A percentile compares a stretch with the other conserved stretches of the same genome.
Conservation (phyloP, 2,797 vertebrate genomes). For the Anas capensis region DNA sequence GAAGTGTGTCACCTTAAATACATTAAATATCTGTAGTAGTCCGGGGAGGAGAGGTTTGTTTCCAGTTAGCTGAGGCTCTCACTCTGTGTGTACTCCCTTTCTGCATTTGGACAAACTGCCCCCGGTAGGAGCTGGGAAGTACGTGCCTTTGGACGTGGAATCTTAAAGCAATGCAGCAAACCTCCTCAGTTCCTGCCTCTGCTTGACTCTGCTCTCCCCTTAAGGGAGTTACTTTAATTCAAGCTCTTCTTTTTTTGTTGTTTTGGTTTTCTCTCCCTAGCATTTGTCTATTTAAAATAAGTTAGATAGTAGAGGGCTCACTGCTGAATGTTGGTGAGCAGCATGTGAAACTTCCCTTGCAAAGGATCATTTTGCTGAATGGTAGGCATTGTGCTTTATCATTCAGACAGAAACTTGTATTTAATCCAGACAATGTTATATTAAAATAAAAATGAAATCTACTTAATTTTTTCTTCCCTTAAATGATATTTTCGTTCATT, state of each 20-base stretch:
- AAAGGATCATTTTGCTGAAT: not conserved
- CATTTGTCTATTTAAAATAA: not conserved
- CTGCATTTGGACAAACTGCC: not conserved
- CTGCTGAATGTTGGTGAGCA: not conserved
- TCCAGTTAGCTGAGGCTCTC: not conserved
- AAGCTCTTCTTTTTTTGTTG: too few relatives aligned
- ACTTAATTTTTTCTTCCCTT: not conserved
- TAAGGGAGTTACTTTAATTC: fast-evolving
- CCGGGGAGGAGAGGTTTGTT: not conserved
- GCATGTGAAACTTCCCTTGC: too few relatives aligned
- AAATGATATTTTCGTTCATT: not conserved
- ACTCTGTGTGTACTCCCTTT: fast-evolving
- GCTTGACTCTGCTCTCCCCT: not conserved
- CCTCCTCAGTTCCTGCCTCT: not conserved
- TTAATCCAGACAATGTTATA: fast-evolving
- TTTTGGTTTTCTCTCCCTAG: not conserved
- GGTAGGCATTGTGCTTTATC: not conserved
- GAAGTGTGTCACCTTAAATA: not conserved
- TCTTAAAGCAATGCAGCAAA: fast-evolving
- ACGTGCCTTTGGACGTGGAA: fast-evolving
- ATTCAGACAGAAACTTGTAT: not conserved
- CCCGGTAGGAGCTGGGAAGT: not conserved
- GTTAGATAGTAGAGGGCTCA: not conserved
- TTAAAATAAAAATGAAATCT: not conserved
- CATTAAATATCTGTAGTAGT: not conserved